A percentile compares a stretch with the other conserved stretches of the same genome.
Evolutionary conservation across 2,888 invertebrate genomes (phyloP).

Genomic region (Apomyelois bistriatella): DNA sequence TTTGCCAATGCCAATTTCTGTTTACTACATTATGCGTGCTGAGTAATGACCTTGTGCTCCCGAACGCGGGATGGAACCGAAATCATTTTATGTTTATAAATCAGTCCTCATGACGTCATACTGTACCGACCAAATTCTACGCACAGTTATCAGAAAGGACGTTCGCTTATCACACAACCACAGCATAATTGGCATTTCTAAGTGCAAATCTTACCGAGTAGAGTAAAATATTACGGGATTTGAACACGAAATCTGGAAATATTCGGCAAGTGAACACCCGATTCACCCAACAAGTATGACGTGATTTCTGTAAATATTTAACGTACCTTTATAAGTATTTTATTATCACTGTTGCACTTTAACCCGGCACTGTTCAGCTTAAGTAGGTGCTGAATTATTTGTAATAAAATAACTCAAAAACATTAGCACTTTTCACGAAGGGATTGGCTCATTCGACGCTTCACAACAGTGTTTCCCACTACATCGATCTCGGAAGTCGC

Average conservation of each 20-base stretch:
- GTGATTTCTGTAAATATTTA: conserved; percentile 51
- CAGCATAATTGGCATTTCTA: background rate
- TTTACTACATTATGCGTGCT: conserved; percentile 57
- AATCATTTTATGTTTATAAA: conserved; percentile 71
- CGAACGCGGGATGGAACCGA: conserved; percentile 61
- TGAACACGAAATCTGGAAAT: conserved; percentile 26
- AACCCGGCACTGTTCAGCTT: conserved; percentile 21
- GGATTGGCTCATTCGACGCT: conserved; percentile 56
- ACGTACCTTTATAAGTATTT: conserved; percentile 53
- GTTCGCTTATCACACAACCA: conserved; percentile 25
- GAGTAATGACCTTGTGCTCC: conserved; percentile 68
- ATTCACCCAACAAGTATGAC: conserved; percentile 48
- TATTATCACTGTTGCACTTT: conserved; percentile 23
- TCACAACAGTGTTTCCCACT: conserved; percentile 54
- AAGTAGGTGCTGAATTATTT: conserved; percentile 15
- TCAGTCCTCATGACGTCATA: conserved; percentile 73
- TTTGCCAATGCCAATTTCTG: conserved; percentile 65
- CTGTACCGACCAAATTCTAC: conserved; percentile 53
- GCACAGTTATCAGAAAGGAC: conserved; percentile 41
- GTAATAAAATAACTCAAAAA: conserved; percentile 39
- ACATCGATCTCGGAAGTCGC: conserved; percentile 48
- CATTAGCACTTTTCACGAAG: conserved; percentile 52
- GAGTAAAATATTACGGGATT: conserved; percentile 16
- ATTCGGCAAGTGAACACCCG: conserved; percentile 47
- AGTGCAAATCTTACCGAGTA: background rate